Conservation (phyloP, 2,888 invertebrate species). For the Hyalella azteca region DNA sequence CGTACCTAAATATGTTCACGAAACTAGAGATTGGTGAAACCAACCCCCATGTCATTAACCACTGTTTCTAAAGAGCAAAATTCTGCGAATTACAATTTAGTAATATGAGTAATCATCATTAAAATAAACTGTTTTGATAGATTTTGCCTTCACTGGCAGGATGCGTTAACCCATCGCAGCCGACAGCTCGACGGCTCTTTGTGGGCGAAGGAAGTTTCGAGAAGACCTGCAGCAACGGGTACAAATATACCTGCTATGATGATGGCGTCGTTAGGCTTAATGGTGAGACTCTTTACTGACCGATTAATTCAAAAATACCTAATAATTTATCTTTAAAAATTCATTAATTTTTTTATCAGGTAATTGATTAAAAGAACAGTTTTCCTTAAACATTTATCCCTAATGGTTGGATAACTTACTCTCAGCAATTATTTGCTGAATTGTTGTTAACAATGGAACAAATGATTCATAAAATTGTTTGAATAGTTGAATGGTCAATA, state of each 20-base stretch:
- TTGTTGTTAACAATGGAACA: too few species aligned
- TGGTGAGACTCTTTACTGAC: too few species aligned
- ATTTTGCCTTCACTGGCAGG: background rate
- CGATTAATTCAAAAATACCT: too few species aligned
- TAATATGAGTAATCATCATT: background rate
- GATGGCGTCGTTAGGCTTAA: background rate
- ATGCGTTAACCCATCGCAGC: background rate
- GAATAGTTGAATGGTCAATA: too few species aligned
- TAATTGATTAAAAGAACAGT: too few species aligned
- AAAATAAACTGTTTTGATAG: background rate
- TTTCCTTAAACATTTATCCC: too few species aligned
- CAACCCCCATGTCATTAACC: background rate
- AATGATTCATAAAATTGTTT: too few species aligned
- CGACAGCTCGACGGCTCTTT: background rate
- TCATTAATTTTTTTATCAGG: too few species aligned
- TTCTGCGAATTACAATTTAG: background rate
- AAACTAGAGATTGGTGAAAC: background rate
- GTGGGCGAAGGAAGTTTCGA: background rate
- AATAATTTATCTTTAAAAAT: too few species aligned
- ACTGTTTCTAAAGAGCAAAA: background rate
- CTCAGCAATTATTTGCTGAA: too few species aligned
- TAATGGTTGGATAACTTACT: too few species aligned
- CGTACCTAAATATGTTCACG: background rate
- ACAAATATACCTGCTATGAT: background rate
- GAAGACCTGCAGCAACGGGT: background rate